These are phyloP conservation scores for Polydrusus tereticollis DNA, from an alignment of 2,888 invertebrate species.

Conservation along the genomic window DNA sequence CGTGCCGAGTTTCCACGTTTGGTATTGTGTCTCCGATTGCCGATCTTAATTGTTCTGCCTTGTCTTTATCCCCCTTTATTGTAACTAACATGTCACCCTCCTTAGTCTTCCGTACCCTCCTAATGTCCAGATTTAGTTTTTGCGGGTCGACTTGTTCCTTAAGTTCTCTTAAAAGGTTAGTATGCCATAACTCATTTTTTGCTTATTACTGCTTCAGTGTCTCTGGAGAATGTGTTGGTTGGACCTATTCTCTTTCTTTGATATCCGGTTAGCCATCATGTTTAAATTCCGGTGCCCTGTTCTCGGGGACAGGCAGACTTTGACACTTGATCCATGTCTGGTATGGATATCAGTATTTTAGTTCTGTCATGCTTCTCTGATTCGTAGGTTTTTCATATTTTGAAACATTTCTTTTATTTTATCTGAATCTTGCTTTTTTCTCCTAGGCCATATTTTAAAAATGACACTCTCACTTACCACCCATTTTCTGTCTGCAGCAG, in stretches of 20 bases:
- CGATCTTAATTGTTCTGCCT: background rate
- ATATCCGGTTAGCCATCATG: background rate
- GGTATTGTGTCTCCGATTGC: background rate
- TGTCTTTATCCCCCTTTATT: background rate
- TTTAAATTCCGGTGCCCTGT: background rate
- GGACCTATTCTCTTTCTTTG: background rate
- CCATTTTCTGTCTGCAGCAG: background rate
- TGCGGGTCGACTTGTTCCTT: background rate
- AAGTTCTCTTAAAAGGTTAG: background rate
- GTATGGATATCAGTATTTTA: background rate
- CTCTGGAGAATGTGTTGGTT: background rate
- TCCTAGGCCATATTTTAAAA: background rate
- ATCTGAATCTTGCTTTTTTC: background rate
- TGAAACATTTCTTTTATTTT: background rate
- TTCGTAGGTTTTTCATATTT: background rate
- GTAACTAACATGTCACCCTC: background rate
- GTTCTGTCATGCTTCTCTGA: background rate
- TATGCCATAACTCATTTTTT: background rate
- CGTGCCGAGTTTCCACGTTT: background rate
- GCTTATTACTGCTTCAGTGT: background rate
- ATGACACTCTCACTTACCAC: background rate
- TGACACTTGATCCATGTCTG: background rate
- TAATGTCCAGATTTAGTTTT: background rate
- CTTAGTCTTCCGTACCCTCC: background rate
- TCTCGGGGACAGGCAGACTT: background rate